Evolutionary conservation across 2,797 vertebrate genomes (phyloP).

Genomic region (Gallirallus australis): DNA sequence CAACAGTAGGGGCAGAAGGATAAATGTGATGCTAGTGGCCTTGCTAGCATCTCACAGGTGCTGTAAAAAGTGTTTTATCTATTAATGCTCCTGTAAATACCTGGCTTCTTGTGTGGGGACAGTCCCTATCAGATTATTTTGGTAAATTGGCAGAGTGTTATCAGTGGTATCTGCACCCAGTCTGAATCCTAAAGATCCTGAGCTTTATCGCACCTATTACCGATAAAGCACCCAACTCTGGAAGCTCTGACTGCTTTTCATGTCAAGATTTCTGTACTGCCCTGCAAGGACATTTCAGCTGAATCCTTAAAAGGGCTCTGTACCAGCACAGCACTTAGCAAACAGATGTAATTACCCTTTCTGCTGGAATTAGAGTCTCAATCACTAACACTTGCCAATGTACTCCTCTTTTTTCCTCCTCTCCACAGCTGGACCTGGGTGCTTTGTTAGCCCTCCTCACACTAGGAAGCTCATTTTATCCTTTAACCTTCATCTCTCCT

Average conservation of each 20-base stretch:
- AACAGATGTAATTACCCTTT: not conserved
- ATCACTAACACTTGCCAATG: rapidly evolving
- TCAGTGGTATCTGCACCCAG: not conserved
- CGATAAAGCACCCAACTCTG: rapidly evolving
- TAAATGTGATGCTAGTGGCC: not conserved
- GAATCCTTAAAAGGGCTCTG: not conserved
- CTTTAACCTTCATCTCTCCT: not conserved
- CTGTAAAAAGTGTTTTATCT: not conserved
- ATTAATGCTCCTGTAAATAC: not conserved
- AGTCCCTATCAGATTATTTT: not conserved
- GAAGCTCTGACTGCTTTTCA: not conserved
- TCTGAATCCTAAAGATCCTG: not conserved
- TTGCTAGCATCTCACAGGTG: not conserved
- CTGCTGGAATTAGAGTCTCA: not conserved
- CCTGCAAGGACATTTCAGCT: not conserved
- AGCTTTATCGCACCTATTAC: not conserved
- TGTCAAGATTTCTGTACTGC: not conserved
- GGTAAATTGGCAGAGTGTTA: not conserved
- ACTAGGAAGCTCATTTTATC: not conserved
- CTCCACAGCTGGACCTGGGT: not conserved
- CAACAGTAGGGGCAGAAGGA: not conserved
- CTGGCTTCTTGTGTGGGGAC: not conserved
- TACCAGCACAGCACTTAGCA: not conserved
- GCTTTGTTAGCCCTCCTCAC: not conserved
- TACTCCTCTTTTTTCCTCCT: not conserved